phyloP scores from a whole-genome alignment of 2,113 vertebrate species.

The Pampusana beccarii region DNA sequence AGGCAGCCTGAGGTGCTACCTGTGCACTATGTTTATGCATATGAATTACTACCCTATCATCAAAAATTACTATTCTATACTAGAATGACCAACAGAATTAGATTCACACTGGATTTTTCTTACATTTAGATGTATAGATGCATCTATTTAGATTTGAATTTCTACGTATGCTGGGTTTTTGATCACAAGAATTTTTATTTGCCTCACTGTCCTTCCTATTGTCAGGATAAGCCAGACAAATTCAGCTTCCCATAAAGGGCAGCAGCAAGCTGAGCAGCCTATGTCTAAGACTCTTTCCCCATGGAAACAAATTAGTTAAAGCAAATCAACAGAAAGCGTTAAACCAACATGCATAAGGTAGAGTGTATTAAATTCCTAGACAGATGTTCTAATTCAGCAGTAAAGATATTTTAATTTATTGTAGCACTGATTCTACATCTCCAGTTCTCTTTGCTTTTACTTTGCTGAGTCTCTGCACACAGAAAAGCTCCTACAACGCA shows the following conservation, averaged over 20 bases:
- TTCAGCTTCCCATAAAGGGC: neutral
- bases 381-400: neutral
- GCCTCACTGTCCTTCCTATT: neutral
- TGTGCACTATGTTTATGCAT: fast-evolving
- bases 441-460: neutral
- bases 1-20: neutral
- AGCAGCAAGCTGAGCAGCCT: neutral
- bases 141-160: neutral
- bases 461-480: neutral
- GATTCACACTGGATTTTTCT: neutral
- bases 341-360: neutral
- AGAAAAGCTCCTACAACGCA: neutral
- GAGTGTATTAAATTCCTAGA: neutral
- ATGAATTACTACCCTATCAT: neutral
- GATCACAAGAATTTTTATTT: neutral
- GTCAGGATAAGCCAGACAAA: neutral
- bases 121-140: neutral
- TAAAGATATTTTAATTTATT: neutral
- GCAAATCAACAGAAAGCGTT: neutral
- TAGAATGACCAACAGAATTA: neutral
- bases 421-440: neutral
- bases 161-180: neutral
- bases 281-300: neutral
- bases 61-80: neutral
- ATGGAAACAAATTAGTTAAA: neutral